Base-by-base conservation (phyloP, 1,140 invertebrate genomes). In the Heliconius himera region DNA sequence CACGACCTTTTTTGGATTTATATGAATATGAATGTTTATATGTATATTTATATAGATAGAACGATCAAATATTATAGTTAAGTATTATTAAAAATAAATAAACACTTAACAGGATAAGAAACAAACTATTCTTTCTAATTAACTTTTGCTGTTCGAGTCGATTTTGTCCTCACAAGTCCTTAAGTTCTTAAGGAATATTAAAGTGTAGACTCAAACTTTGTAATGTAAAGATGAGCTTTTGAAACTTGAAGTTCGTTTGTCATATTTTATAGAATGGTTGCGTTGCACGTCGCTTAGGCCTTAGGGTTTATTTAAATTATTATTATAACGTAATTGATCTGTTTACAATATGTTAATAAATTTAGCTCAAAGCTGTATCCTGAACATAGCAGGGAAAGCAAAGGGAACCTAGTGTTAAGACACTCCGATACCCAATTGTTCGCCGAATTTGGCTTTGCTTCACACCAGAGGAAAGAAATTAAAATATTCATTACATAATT, bases 221-320 rank as follows among this genome's bases (percentile, higher is more conserved):
- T 22, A 60, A 60, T 60, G 20, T 60, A 60, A 60, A 60, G n/a
- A 60, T 60, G n/a, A 60, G n/a, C 20, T 60, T 60, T 60, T 9
- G 54, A 9, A 60, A 60, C n/a, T 22, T 60, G 16, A n/a, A 60
- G n/a, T 60, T 60, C n/a, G 54, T 60, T 60, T 60, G 20, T 60
- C n/a, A 26, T 60, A 26, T 60, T 60, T n/a, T 60, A n/a, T 60
- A 60, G 9, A 60, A 60, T 20, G 18, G 5, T 54, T 8, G 20
- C 16, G 51, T 54, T 54, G 51, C 20, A 8, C 8, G 16, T 18
- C n/a, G 51, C 20, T 54, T 54, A 33, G 29, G 29, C 29, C 2
- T 29, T 29, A 29, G 33, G 4, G 33, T 33, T 33, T 33, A 33
- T 33, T 33, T 33, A 33, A 33, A 33, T 33, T 5, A 33, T 33